A percentile compares a stretch with the other conserved stretches of the same genome.
Conservation (phyloP, 1,140 invertebrate genomes). For the Coptotermes formosanus region DNA sequence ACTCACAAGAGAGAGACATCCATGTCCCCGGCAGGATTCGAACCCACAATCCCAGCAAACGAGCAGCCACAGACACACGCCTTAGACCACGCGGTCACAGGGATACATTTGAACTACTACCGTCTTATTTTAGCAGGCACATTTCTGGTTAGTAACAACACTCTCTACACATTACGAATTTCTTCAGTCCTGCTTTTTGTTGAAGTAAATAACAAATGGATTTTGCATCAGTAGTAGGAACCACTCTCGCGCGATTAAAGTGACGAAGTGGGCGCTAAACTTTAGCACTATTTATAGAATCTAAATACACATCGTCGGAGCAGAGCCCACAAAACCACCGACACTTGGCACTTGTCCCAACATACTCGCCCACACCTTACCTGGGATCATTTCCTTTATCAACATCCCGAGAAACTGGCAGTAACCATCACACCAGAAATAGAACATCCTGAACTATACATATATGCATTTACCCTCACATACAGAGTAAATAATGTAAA, state of each 20-base stretch:
- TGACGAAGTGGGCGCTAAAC: neutral
- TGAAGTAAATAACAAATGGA: neutral
- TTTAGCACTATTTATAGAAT: neutral
- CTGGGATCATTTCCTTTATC: neutral
- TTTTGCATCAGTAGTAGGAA: neutral
- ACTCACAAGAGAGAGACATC: no score
- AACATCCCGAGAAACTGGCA: neutral
- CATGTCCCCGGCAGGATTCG: no score
- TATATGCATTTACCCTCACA: neutral
- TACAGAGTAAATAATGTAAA: neutral
- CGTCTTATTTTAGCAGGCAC: no score
- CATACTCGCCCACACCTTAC: neutral
- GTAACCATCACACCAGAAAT: neutral
- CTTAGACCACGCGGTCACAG: no score
- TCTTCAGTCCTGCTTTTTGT: neutral
- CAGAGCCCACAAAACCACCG: neutral
- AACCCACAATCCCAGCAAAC: no score
- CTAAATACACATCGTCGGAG: neutral
- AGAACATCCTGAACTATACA: neutral
- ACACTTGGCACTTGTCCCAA: neutral
- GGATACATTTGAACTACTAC: no score
- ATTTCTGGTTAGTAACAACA: no score
- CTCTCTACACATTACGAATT: no score
- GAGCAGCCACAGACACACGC: no score
- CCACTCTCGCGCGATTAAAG: neutral